Conservation (phyloP, 2,113 vertebrate genomes). For the Furnarius figulus region DNA sequence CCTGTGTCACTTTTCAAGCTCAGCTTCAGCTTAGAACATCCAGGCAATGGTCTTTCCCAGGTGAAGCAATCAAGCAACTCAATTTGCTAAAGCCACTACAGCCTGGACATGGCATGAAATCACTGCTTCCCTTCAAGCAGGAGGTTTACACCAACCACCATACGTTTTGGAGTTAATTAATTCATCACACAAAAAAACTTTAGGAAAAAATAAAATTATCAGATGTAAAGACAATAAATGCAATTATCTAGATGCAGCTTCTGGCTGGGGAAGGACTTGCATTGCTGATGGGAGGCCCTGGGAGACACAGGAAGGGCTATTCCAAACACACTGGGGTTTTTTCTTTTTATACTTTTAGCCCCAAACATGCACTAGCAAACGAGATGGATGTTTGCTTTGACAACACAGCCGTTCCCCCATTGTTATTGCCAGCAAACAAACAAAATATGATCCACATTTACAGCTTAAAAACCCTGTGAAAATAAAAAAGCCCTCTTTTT, state of each 20-base stretch:
- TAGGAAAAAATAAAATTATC: accelerated
- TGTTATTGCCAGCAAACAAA: slow-evolving; percentile 1
- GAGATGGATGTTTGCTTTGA: background rate
- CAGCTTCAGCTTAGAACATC: background rate
- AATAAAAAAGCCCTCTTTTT: background rate
- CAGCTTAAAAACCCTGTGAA: background rate
- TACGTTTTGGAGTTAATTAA: background rate
- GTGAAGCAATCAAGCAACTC: background rate
- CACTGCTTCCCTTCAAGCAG: background rate
- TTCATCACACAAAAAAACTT: background rate
- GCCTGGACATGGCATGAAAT: accelerated
- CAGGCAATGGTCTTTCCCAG: background rate
- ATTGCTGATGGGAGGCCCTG: background rate
- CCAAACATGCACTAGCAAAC: background rate
- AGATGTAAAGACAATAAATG: background rate
- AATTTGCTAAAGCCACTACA: background rate
- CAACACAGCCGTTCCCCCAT: background rate
- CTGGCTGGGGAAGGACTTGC: background rate
- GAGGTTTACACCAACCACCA: background rate
- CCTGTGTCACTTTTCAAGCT: background rate
- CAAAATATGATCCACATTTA: background rate
- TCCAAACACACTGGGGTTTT: accelerated
- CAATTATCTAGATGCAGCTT: background rate
- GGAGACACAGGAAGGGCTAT: background rate
- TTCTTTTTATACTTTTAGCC: background rate